Evolutionary conservation across 2,113 vertebrate genomes (phyloP).

Genomic region (Atherinomorus stipes): DNA sequence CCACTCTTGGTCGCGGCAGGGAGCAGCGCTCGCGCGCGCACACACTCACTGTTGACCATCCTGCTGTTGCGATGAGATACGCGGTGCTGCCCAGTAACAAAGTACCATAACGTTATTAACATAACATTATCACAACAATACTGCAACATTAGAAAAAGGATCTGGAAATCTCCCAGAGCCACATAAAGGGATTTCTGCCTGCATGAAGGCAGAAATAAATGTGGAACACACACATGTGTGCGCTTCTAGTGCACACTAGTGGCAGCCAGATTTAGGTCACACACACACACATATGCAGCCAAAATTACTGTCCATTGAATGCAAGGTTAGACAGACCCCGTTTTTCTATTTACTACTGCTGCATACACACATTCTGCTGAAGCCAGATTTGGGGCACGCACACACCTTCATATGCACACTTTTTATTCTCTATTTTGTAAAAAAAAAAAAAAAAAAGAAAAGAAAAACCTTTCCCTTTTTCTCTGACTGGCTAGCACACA

Average conservation of each 20-base stretch:
- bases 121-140: conserved; percentile 63
- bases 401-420: neutral
- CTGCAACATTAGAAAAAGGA: conserved; percentile 46
- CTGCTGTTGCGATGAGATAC: conserved; percentile 55
- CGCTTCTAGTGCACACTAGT: conserved; percentile 22
- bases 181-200: conserved; percentile 58
- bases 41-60: conserved; percentile 28
- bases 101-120: conserved; percentile 46
- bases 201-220: conserved; percentile 47
- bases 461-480: conserved; percentile 18
- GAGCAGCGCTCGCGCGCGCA: conserved; percentile 2
- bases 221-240: conserved; percentile 28
- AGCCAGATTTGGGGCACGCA: conserved; percentile 38
- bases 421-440: conserved; percentile 28
- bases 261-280: conserved; percentile 65
- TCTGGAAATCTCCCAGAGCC: conserved; percentile 63
- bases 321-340: conserved; percentile 47
- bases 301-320: conserved; percentile 52
- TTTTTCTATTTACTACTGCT: conserved; percentile 48
- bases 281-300: conserved; percentile 39
- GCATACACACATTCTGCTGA: conserved; percentile 3
- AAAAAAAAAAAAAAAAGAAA: conserved; percentile 15
- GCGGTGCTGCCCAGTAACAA: conserved; percentile 28
- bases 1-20: conserved; percentile 65
- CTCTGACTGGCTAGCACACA: conserved; percentile 10